Percentiles rank a stretch among this genome's conserved stretches.
Conservation (phyloP, 1,140 invertebrate genomes). For the Zophobas morio region DNA sequence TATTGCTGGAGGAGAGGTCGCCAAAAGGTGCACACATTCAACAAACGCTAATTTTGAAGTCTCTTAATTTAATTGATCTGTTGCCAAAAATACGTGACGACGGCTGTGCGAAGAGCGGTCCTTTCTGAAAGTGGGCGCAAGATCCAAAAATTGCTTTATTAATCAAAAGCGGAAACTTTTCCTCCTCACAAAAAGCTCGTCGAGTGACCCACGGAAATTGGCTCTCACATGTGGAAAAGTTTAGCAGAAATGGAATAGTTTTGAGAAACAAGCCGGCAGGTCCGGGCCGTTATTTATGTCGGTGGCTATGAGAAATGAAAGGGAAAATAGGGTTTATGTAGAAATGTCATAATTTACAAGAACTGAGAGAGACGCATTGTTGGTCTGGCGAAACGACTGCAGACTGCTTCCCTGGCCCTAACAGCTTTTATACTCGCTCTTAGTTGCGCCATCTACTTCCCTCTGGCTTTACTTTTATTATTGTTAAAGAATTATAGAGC, state of each 20-base stretch:
- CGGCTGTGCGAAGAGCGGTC: no score
- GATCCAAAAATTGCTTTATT: no score
- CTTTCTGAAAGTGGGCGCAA: no score
- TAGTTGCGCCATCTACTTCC: conserved; percentile 40
- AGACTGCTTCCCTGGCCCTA: conserved; percentile 39
- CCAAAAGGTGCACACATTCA: no score
- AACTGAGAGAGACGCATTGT: conserved; percentile 49
- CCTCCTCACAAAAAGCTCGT: neutral
- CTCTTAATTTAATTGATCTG: no score
- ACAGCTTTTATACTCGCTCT: conserved; percentile 49
- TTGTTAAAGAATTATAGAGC: conserved; percentile 48
- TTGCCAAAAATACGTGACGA: no score
- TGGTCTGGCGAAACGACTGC: conserved; percentile 49
- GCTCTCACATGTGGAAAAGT: conserved; percentile 6
- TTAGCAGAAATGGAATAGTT: conserved; percentile 10
- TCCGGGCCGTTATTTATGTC: conserved; percentile 50
- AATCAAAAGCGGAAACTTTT: neutral
- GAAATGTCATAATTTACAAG: conserved; percentile 59
- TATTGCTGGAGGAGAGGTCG: no score
- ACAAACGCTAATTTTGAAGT: no score
- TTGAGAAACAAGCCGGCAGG: conserved; percentile 17
- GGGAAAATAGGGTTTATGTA: conserved; percentile 60
- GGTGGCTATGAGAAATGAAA: conserved; percentile 60
- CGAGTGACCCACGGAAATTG: conserved; percentile 1
- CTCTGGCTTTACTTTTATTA: conserved; percentile 45